Conservation (phyloP, 2,888 invertebrate species). For the Laothoe populi region DNA sequence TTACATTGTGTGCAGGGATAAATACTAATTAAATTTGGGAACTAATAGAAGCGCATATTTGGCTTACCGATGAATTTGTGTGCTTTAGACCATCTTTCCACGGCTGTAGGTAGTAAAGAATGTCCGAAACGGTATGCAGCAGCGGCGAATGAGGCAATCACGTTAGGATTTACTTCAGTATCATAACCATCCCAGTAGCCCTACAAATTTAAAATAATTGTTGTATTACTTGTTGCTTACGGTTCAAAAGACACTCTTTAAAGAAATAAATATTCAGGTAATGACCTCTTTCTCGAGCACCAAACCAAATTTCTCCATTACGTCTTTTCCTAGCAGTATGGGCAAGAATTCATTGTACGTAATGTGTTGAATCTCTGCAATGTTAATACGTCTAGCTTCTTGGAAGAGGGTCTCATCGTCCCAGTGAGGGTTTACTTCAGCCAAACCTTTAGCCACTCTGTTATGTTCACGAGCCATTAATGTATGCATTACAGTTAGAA, state of each 20-base stretch:
- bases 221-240: background rate
- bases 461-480: conserved; percentile 96
- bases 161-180: conserved; percentile 92
- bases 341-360: conserved; percentile 96
- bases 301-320: conserved; percentile 95
- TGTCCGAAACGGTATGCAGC: conserved; percentile 97
- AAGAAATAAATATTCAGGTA: background rate
- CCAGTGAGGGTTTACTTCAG: conserved; percentile 95
- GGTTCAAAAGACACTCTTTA: background rate
- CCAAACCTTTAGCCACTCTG: conserved; percentile 90
- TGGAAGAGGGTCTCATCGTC: conserved; percentile 96
- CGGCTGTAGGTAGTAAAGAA: conserved; percentile 94
- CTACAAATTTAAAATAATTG: conserved; percentile 70
- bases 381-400: conserved; percentile 92
- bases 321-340: conserved; percentile 94
- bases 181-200: conserved; percentile 94
- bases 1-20: background rate
- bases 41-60: background rate
- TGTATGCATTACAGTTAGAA: conserved; percentile 96
- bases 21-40: background rate
- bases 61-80: conserved; percentile 94
- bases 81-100: conserved; percentile 97
- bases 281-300: conserved; percentile 90
- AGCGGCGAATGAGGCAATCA: conserved; percentile 95
- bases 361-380: conserved; percentile 94